Percentiles rank a stretch among this genome's conserved stretches.
phyloP scores from a whole-genome alignment of 2,888 invertebrate genomes.

The Stenolophus ochropezus region DNA sequence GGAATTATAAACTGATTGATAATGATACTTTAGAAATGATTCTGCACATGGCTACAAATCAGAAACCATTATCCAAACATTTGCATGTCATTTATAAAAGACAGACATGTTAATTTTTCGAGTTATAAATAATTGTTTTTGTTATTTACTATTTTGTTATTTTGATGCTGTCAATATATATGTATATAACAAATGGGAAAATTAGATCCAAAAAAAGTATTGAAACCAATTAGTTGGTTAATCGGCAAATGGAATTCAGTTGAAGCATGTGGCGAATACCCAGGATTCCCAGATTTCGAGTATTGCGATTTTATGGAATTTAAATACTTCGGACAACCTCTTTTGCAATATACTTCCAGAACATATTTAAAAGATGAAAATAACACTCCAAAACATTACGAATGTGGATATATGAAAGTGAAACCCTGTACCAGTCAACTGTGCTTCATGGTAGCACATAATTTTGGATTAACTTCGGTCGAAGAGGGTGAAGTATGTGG shows the following conservation, averaged over 20 bases:
- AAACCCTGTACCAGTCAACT: conserved; percentile 75
- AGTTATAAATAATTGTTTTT: not conserved
- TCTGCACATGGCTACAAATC: conserved; percentile 76
- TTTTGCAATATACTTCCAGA: conserved; percentile 76
- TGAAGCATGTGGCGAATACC: conserved; percentile 75
- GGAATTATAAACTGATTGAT: conserved; percentile 70
- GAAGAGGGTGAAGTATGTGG: conserved; percentile 76
- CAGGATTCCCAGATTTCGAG: conserved; percentile 76
- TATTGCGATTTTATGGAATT: conserved; percentile 78
- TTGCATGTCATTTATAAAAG: conserved; percentile 75
- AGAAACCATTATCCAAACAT: conserved; percentile 75
- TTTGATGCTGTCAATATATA: not conserved
- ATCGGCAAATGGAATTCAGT: conserved; percentile 77
- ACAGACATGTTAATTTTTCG: conserved; percentile 7
- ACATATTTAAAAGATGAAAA: conserved; percentile 75
- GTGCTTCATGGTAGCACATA: conserved; percentile 77
- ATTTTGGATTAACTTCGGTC: conserved; percentile 77
- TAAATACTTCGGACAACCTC: conserved; percentile 77
- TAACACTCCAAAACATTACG: conserved; percentile 78
- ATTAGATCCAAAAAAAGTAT: conserved; percentile 71
- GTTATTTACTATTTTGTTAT: not conserved
- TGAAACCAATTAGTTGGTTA: conserved; percentile 77
- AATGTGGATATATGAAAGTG: conserved; percentile 78
- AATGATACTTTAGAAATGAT: conserved; percentile 72
- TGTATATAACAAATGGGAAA: not conserved